Conservation (phyloP, 1,140 invertebrate genomes). For the Drosophila asahinai region DNA sequence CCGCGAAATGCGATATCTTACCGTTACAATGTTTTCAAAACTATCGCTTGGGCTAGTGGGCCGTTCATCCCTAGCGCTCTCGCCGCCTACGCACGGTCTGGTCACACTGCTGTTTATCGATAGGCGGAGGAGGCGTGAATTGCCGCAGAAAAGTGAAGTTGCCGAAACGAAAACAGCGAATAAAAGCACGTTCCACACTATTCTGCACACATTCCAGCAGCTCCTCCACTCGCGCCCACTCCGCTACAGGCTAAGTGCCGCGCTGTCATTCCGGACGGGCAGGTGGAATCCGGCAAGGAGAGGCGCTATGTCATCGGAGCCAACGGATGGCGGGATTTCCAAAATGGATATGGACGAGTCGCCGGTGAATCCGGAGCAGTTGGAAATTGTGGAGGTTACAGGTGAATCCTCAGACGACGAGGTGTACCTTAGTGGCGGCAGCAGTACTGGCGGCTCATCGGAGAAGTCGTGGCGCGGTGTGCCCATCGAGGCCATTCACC, state of each 20-base stretch:
- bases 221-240: background rate
- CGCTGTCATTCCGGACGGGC: slow-evolving; percentile 1
- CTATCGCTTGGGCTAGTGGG: background rate
- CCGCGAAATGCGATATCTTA: too few species aligned
- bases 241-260: background rate
- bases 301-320: slow-evolving; percentile 11
- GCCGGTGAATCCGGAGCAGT: background rate
- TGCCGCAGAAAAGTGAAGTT: background rate
- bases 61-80: background rate
- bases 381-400: background rate
- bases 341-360: slow-evolving; percentile 6
- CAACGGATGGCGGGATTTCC: slow-evolving; percentile 27
- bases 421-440: background rate
- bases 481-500: slow-evolving; percentile 84
- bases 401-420: slow-evolving; percentile 6
- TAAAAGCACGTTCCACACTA: background rate
- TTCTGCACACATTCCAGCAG: slow-evolving; percentile 1
- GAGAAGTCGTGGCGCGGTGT: slow-evolving; percentile 75
- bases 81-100: background rate
- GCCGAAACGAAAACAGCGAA: background rate
- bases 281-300: background rate
- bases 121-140: background rate
- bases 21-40: too few species aligned
- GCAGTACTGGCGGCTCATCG: slow-evolving; percentile 23
- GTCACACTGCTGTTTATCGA: background rate